phyloP scores from a whole-genome alignment of 2,113 vertebrate genomes.

The Tapirus terrestris region DNA sequence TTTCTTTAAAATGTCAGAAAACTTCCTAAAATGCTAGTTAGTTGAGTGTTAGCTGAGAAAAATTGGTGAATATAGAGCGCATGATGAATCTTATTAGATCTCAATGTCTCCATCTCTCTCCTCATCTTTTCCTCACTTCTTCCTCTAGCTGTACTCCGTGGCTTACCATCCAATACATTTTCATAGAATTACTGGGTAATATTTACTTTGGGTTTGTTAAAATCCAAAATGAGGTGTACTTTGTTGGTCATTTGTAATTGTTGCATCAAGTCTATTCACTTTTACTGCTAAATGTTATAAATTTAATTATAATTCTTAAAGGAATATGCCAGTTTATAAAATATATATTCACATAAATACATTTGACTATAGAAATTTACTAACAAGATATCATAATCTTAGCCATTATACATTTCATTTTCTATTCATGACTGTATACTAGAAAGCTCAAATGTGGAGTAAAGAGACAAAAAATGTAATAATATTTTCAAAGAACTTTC shows the following conservation, averaged over 20 bases:
- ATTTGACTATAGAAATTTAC: background rate
- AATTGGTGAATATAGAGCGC: background rate
- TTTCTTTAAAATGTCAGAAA: conserved; percentile 52
- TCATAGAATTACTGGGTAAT: background rate
- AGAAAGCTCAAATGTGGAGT: background rate
- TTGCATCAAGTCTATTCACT: background rate
- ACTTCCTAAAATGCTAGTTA: background rate
- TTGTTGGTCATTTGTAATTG: background rate
- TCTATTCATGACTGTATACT: background rate
- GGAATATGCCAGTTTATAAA: background rate
- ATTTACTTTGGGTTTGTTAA: background rate
- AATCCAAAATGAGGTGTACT: background rate
- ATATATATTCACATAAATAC: background rate
- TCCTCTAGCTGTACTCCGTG: background rate
- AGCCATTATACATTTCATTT: background rate
- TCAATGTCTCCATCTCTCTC: background rate
- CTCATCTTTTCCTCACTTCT: background rate
- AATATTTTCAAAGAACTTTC: background rate
- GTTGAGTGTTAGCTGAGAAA: background rate
- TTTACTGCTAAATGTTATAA: background rate
- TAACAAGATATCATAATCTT: background rate
- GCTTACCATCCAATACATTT: background rate
- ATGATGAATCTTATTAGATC: background rate
- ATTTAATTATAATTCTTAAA: background rate
- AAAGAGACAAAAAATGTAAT: background rate